Percentiles rank a stretch among this genome's conserved stretches.
Conservation (phyloP, 1,140 invertebrate species). For the Neotoxoptera formosana region DNA sequence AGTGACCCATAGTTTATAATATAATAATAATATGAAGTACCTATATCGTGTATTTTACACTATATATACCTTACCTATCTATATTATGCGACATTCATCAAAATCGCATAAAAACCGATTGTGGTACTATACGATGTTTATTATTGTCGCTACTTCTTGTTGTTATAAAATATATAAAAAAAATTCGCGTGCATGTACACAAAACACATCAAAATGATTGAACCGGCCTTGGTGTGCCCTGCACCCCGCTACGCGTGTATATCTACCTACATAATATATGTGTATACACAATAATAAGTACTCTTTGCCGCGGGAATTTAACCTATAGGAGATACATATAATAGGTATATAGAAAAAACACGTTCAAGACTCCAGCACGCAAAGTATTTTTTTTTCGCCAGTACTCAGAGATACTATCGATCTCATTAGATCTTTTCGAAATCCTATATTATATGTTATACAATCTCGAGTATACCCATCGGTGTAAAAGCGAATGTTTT, state of each 20-base stretch:
- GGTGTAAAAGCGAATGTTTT: not conserved
- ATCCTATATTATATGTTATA: not conserved
- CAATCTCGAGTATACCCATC: not conserved
- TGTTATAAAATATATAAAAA: not conserved
- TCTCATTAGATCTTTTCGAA: not conserved
- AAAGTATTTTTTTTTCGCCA: not conserved
- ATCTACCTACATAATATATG: not conserved
- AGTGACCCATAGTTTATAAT: not conserved
- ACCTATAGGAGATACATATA: not conserved
- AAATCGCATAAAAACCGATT: not conserved
- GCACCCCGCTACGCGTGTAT: not conserved
- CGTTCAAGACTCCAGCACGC: not conserved
- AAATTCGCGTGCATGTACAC: not conserved
- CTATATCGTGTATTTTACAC: not conserved
- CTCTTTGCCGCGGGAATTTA: not conserved
- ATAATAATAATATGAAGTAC: not conserved
- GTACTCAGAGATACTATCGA: not conserved
- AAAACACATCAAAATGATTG: not conserved
- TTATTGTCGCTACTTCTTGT: not conserved
- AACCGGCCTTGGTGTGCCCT: conserved; percentile 5
- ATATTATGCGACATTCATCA: not conserved
- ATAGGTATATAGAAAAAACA: not conserved
- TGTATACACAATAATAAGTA: not conserved
- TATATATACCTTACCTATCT: not conserved
- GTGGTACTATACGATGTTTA: not conserved